Conservation (phyloP, 2,113 vertebrate genomes). For the Istiophorus platypterus region DNA sequence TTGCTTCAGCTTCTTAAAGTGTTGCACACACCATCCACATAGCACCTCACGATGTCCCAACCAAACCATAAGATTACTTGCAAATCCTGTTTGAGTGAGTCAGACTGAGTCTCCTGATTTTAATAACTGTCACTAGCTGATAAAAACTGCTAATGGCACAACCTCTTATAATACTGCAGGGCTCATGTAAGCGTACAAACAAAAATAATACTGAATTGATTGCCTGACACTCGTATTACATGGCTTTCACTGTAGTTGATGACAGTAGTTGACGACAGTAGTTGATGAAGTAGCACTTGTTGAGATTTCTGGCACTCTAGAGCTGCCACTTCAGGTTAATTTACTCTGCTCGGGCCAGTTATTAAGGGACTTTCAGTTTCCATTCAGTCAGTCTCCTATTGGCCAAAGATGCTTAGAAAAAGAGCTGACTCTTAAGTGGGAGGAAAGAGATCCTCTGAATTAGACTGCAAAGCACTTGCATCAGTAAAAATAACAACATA, state of each 20-base stretch:
- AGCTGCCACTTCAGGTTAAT: conserved; percentile 38
- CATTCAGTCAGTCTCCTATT: conserved; percentile 2
- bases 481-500: neutral
- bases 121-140: neutral
- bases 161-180: neutral
- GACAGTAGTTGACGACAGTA: too few relatives aligned
- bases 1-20: neutral
- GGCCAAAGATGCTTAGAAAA: neutral
- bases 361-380: conserved; percentile 37
- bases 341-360: conserved; percentile 32
- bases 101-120: neutral
- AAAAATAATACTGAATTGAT: neutral
- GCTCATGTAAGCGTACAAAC: neutral
- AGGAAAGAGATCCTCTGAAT: conserved; percentile 6
- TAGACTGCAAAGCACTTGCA: neutral
- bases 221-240: neutral
- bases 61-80: conserved; percentile 5
- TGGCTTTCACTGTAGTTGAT: neutral
- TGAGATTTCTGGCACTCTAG: conserved; percentile 27
- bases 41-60: conserved; percentile 3
- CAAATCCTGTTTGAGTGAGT: conserved; percentile 41
- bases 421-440: neutral
- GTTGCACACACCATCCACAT: neutral
- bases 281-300: conserved; percentile 33
- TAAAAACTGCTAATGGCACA: neutral